These are phyloP conservation scores for Sphinx pinastri DNA, from an alignment of 2,888 invertebrate species.

Conservation along the genomic window DNA sequence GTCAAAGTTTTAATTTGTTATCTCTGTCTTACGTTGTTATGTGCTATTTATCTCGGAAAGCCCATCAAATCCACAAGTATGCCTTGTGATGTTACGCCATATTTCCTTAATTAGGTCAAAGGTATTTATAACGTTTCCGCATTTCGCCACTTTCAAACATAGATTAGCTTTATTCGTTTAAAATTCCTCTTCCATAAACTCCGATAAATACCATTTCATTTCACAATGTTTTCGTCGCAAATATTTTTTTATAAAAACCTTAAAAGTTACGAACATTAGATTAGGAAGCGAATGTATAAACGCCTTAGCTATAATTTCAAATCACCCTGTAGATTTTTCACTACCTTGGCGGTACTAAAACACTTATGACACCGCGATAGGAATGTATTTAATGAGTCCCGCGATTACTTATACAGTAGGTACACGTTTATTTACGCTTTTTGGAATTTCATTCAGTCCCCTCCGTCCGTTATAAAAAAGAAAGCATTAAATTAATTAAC, in stretches of 20 bases:
- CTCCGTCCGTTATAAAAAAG: constrained; percentile 67
- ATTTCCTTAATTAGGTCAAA: constrained; percentile 42
- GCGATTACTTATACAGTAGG: constrained; percentile 70
- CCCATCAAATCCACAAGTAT: constrained; percentile 30
- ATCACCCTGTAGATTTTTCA: constrained; percentile 22
- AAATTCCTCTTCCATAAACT: constrained; percentile 50
- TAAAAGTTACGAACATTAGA: not conserved
- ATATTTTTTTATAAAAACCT: constrained; percentile 16
- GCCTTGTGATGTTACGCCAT: constrained; percentile 37
- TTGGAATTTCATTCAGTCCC: constrained; percentile 76
- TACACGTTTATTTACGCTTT: constrained; percentile 72
- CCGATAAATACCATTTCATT: constrained; percentile 42
- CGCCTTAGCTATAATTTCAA: not conserved
- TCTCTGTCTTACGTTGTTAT: too few species aligned
- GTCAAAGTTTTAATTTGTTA: too few species aligned
- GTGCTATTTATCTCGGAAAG: not conserved
- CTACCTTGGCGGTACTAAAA: constrained; percentile 38
- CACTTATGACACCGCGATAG: constrained; percentile 55
- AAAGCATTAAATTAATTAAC: constrained; percentile 77
- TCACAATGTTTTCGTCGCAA: constrained; percentile 38
- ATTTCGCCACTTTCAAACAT: constrained; percentile 49
- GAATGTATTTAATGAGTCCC: constrained; percentile 73
- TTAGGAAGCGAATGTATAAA: not conserved
- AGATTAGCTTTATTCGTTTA: constrained; percentile 49
- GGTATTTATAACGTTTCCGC: constrained; percentile 49